phyloP scores from a whole-genome alignment of 1,140 invertebrate species.

The Pectinophora gossypiella region DNA sequence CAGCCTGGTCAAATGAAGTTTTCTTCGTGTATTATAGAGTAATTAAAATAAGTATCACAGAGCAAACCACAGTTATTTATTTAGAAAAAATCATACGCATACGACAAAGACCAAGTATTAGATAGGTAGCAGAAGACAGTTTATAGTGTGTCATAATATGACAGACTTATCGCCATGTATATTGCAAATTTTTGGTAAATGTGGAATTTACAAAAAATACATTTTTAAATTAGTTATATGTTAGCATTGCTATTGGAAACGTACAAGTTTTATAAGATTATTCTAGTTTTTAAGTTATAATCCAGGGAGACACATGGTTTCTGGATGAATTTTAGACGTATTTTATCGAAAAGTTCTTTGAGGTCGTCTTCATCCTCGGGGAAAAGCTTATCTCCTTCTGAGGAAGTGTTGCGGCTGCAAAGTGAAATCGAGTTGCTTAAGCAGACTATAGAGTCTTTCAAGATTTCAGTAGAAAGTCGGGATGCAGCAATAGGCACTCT shows the following conservation, averaged over 20 bases:
- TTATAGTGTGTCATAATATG: no score
- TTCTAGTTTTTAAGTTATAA: slow-evolving; percentile 11
- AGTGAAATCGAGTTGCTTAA: slow-evolving; percentile 24
- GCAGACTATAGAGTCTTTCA: slow-evolving; percentile 23
- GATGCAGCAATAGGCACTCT: slow-evolving; percentile 27
- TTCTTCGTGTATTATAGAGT: no score
- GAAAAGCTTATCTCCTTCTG: slow-evolving; percentile 16
- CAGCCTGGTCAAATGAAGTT: no score
- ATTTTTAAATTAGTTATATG: slow-evolving; percentile 5
- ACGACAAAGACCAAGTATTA: no score
- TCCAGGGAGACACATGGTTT: neutral
- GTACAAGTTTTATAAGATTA: slow-evolving; percentile 9
- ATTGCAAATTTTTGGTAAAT: slow-evolving; percentile 20
- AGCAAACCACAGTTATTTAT: no score
- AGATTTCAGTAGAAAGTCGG: slow-evolving; percentile 26
- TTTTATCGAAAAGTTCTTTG: slow-evolving; percentile 31
- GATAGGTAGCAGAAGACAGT: no score
- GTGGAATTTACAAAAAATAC: slow-evolving; percentile 10
- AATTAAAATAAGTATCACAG: no score
- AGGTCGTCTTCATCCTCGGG: slow-evolving; percentile 22
- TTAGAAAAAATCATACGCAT: no score
- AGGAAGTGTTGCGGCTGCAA: slow-evolving; percentile 24
- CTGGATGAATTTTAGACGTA: slow-evolving; percentile 33
- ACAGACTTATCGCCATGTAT: slow-evolving; percentile 3
- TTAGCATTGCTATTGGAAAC: no score